phyloP scores from a whole-genome alignment of 2,888 invertebrate genomes.

The Rhingia campestris region DNA sequence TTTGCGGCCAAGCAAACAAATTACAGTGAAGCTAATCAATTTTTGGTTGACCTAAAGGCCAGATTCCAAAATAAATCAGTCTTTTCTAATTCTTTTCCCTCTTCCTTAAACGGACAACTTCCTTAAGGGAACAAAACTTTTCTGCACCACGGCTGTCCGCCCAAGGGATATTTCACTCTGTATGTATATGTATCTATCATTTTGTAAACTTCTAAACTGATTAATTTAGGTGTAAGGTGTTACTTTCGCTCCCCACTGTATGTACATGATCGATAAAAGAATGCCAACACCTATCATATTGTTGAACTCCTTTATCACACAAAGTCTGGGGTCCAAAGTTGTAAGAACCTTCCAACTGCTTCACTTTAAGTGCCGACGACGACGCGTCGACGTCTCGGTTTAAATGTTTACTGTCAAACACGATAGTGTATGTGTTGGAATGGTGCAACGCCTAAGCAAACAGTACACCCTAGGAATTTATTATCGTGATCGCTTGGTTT shows the following conservation, averaged over 20 bases:
- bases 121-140: no score
- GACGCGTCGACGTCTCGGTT: slow-evolving; percentile 9
- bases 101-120: no score
- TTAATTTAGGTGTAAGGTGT: background rate
- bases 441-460: slow-evolving; percentile 45
- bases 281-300: background rate
- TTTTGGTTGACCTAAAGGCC: no score
- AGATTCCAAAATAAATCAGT: no score
- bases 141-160: no score
- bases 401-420: slow-evolving; percentile 14
- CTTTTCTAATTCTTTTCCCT: no score
- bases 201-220: background rate
- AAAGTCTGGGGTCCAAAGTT: slow-evolving; percentile 1
- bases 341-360: slow-evolving; percentile 2
- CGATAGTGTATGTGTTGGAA: slow-evolving; percentile 12
- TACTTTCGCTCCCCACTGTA: slow-evolving; percentile 12
- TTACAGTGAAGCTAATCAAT: no score
- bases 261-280: background rate
- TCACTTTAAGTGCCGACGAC: background rate
- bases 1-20: no score
- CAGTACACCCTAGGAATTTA: slow-evolving; percentile 15
- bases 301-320: slow-evolving; percentile 11
- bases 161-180: no score
- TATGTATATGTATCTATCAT: no score
- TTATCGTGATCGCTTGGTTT: slow-evolving; percentile 46